Base-by-base conservation (phyloP, 2,797 vertebrate species). In the Semotilus atromaculatus region DNA sequence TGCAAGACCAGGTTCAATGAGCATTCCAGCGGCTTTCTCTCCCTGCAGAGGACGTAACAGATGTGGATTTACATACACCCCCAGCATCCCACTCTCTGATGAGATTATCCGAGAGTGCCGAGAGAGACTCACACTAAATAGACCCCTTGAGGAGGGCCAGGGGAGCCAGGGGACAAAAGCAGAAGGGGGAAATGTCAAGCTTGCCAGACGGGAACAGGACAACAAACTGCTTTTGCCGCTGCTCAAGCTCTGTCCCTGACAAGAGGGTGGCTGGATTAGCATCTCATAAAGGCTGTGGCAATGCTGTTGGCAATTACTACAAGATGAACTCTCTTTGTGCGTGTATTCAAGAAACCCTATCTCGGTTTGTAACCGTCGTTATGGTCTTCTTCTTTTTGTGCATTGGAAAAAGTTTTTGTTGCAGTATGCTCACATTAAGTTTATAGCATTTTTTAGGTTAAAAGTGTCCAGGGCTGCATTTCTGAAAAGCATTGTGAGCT, bases 1-100 rank as follows among this genome's bases (percentile, higher is more conserved):
- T 80, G 80, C 51, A 48, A 86, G 79, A 80, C 83, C 85, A 84
- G 86, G 77, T 87, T 86, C 89, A 81, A 83, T 86, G 86, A 80
- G 87, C 78, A 80, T 85, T 89, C 88, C 85, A 89, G 85, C 81
- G 70, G 74, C 83, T 84, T 71, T 73, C 67, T 82, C 51, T 82
- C 86, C 86, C 89, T 88, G 83, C 85, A 83, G 86, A 87, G 83
- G 83, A 87, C 85, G 81, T 82, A 89, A 86, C 89, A 90, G 89
- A 89, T 90, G 89, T 88, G 88, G 85, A 90, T 90, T 90, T 89
- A 89, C 88, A 90, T 90, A 90, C 83, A 82, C 86, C 85, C 88
- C 84, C 86, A 86, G 83, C 83, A 82, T 89, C 83, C 86, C 80
- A 66, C 82, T 79, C 88, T 89, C 86, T 89, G 85, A 88, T 90